A percentile compares a stretch with the other conserved stretches of the same genome.
Conservation (phyloP, 2,113 vertebrate species). For the Arizona elegans region DNA sequence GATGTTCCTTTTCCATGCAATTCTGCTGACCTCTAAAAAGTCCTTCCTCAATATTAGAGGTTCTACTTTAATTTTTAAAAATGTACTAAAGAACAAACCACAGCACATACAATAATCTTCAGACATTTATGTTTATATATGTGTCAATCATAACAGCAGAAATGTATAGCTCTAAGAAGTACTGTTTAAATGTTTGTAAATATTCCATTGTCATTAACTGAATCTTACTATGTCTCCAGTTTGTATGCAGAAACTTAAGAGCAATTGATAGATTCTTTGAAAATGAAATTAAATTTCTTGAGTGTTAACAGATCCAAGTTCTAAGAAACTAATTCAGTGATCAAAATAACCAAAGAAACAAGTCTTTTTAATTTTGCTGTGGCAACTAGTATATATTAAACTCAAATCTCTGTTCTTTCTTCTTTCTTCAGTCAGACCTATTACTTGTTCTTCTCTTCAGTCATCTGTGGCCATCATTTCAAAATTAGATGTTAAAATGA, state of each 20-base stretch:
- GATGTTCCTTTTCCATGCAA: not conserved
- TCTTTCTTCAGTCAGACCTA: not conserved
- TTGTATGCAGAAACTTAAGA: not conserved
- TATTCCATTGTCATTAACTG: not conserved
- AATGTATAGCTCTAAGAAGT: not conserved
- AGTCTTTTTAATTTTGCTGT: not conserved
- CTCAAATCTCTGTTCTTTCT: not conserved
- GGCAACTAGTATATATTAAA: not conserved
- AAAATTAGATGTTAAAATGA: not conserved
- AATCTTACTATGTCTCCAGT: not conserved
- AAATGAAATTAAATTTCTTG: not conserved
- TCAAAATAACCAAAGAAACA: not conserved
- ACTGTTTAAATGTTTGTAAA: not conserved
- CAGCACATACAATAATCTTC: not conserved
- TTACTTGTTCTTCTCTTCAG: not conserved
- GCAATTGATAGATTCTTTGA: not conserved
- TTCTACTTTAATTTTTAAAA: not conserved
- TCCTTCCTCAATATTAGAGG: not conserved
- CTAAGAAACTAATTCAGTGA: not conserved
- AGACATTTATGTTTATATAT: not conserved
- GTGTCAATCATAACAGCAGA: not conserved
- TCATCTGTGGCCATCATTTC: not conserved
- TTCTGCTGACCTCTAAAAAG: not conserved
- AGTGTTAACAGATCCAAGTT: not conserved
- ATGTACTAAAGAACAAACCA: not conserved